Evolutionary conservation across 2,888 invertebrate genomes (phyloP).

Genomic region (Stenodera caucasica): DNA sequence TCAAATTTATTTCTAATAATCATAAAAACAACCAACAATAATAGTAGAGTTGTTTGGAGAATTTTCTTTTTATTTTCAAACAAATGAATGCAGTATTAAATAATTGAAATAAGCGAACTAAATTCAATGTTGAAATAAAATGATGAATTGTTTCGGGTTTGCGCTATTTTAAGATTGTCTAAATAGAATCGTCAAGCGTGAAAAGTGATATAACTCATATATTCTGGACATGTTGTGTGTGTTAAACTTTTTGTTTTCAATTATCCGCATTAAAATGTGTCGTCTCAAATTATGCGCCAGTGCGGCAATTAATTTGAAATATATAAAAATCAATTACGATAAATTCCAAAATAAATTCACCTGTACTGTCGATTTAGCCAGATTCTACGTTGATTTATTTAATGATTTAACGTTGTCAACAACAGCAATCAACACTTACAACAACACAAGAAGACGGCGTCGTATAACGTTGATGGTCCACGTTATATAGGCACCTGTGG

Average conservation of each 20-base stretch:
- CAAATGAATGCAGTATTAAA: no score
- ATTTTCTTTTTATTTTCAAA: no score
- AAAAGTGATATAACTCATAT: neutral
- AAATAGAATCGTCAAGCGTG: neutral
- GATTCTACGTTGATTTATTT: constrained; percentile 13
- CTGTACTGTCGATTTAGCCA: constrained; percentile 32
- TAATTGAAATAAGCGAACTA: no score
- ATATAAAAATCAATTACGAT: neutral
- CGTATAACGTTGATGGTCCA: constrained; percentile 27
- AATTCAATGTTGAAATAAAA: neutral
- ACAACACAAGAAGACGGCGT: constrained; percentile 33
- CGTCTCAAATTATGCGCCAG: no score
- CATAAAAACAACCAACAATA: no score
- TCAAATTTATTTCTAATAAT: no score
- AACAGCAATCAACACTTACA: constrained; percentile 32
- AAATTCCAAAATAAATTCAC: constrained; percentile 13
- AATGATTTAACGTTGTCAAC: no score
- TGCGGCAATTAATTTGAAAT: no score
- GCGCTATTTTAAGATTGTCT: neutral
- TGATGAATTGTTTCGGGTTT: neutral
- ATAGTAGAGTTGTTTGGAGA: no score
- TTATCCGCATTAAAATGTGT: neutral
- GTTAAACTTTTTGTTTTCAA: neutral
- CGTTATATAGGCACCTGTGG: constrained; percentile 38
- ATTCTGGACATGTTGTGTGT: neutral